These are phyloP conservation scores for Diogma glabrata DNA, from an alignment of 2,888 invertebrate genomes.

Conservation along the genomic window DNA sequence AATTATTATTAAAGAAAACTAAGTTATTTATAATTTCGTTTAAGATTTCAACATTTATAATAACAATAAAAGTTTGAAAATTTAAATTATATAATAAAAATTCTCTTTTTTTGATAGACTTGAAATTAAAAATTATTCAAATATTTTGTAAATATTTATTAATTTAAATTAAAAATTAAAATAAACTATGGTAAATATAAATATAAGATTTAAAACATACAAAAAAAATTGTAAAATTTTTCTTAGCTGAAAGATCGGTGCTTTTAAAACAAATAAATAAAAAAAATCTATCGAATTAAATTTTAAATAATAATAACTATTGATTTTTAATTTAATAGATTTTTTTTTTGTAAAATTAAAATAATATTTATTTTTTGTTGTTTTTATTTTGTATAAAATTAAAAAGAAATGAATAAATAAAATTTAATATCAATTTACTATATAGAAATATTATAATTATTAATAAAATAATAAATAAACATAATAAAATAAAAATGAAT, in stretches of 20 bases:
- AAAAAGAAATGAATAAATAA: neutral
- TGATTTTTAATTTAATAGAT: no score
- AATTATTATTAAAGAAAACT: no score
- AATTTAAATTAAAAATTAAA: neutral
- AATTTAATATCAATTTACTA: neutral
- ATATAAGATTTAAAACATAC: no score
- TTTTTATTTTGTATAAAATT: no score
- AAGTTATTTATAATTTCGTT: no score
- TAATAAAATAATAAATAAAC: neutral
- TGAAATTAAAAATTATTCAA: neutral
- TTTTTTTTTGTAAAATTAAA: no score
- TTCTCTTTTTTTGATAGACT: neutral
- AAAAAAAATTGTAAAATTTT: no score
- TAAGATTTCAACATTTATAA: no score
- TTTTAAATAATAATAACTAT: no score
- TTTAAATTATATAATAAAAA: conserved; percentile 2
- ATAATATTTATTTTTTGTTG: no score
- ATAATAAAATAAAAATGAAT: neutral
- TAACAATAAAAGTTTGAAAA: neutral
- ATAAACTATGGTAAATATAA: no score
- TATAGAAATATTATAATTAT: conserved; percentile 2
- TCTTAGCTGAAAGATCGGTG: conserved; percentile 39
- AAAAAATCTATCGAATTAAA: neutral
- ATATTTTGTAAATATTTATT: neutral
- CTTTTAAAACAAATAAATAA: conserved; percentile 26